Evolutionary conservation across 1,140 invertebrate species (phyloP).

Genomic region (Meloidogyne floridensis): DNA sequence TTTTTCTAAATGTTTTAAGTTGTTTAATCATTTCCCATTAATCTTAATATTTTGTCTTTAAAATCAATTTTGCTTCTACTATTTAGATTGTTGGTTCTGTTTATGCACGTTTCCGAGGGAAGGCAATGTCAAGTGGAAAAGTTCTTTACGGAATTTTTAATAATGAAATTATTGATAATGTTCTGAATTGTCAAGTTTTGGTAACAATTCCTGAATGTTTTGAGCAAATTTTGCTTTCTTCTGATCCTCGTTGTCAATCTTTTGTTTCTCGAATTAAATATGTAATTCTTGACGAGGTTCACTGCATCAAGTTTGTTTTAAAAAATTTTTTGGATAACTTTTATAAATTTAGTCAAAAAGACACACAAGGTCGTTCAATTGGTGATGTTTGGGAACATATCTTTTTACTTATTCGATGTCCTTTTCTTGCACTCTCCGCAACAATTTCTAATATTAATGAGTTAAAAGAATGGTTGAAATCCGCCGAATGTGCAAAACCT

Average conservation of each 20-base stretch:
- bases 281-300: constrained; percentile 65
- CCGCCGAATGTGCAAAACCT: constrained; percentile 50
- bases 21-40: no score
- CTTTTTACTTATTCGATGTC: constrained; percentile 62
- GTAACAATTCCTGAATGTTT: constrained; percentile 64
- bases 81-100: constrained; percentile 62
- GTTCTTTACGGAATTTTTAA: constrained; percentile 60
- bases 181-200: constrained; percentile 61
- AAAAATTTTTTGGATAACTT: constrained; percentile 4
- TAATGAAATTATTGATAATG: constrained; percentile 51
- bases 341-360: constrained; percentile 25
- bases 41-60: constrained; percentile 6
- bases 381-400: constrained; percentile 66
- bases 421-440: constrained; percentile 63
- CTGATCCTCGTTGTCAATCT: constrained; percentile 54
- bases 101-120: constrained; percentile 65
- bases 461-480: constrained; percentile 55
- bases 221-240: constrained; percentile 57
- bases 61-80: not conserved
- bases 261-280: constrained; percentile 62
- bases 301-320: constrained; percentile 55
- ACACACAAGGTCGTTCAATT: constrained; percentile 28
- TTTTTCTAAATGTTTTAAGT: no score
- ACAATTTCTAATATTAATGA: constrained; percentile 60
- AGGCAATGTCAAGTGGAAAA: constrained; percentile 55